These are phyloP conservation scores for Agrypnia vestita DNA, from an alignment of 1,140 invertebrate genomes.

Conservation along the genomic window DNA sequence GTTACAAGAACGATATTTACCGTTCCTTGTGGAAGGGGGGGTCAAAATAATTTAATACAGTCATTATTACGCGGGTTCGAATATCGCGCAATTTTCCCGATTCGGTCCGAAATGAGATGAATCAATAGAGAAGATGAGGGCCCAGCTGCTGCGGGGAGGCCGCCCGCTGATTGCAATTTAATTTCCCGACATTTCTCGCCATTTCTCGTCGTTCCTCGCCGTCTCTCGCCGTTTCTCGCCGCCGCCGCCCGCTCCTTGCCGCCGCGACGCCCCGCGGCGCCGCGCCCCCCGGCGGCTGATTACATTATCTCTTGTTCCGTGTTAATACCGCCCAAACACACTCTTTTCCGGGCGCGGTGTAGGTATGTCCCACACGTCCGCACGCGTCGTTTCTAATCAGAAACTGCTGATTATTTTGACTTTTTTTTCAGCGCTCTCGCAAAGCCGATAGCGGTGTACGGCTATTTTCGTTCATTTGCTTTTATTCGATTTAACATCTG, in stretches of 20 bases:
- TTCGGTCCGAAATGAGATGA: constrained; percentile 41
- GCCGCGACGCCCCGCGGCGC: not conserved
- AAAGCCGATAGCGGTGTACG: no score
- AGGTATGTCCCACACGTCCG: no score
- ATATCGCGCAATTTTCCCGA: not conserved
- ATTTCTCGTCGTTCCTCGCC: constrained; percentile 3
- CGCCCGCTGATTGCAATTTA: constrained; percentile 51
- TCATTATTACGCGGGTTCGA: not conserved
- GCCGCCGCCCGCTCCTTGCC: not conserved
- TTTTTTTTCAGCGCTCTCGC: no score
- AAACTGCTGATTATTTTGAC: no score
- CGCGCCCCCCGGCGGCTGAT: constrained; percentile 1
- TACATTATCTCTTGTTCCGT: constrained; percentile 35
- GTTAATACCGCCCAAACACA: constrained; percentile 2
- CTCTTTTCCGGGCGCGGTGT: no score
- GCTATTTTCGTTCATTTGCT: no score
- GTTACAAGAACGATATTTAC: no score
- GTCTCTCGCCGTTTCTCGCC: constrained; percentile 19
- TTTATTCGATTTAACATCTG: no score
- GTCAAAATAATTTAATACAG: no score
- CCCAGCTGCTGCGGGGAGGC: constrained; percentile 1
- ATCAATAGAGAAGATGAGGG: constrained; percentile 41
- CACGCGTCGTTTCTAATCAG: no score
- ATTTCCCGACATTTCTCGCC: constrained; percentile 26
- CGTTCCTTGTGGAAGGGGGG: no score